phyloP scores from a whole-genome alignment of 2,113 vertebrate species.

The Hippocampus comes region DNA sequence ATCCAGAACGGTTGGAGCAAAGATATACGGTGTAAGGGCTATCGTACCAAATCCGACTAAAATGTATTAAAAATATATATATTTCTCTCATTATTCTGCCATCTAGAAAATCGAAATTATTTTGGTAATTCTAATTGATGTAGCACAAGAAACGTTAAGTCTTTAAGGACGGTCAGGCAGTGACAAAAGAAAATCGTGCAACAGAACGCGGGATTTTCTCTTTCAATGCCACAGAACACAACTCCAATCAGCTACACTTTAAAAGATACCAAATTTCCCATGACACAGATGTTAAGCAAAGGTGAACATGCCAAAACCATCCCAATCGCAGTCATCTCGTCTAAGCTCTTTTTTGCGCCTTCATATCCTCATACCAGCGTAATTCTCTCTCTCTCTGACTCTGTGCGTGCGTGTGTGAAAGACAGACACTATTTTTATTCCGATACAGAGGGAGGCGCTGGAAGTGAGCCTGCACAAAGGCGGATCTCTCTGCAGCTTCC shows the following conservation, averaged over 20 bases:
- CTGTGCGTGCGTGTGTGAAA: neutral
- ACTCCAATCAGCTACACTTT: neutral
- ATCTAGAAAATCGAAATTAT: no score
- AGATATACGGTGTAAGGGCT: no score
- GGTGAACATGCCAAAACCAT: neutral
- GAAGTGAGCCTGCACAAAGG: neutral
- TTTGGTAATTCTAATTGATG: no score
- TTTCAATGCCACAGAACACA: no score
- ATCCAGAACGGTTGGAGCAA: no score
- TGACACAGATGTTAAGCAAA: neutral
- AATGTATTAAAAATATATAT: no score
- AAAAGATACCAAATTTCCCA: neutral
- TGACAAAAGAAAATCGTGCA: no score
- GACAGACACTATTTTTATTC: neutral
- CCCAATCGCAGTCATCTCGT: neutral
- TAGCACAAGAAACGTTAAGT: no score
- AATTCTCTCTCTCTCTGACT: neutral
- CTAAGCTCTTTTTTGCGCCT: neutral
- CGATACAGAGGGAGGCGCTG: neutral
- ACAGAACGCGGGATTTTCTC: no score
- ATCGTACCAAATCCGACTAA: no score
- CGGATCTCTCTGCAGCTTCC: neutral
- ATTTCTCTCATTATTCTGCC: no score
- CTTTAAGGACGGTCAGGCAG: no score
- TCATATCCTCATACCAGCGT: conserved; percentile 1